phyloP scores from a whole-genome alignment of 2,888 invertebrate species.

The Leistus spinibarbis region DNA sequence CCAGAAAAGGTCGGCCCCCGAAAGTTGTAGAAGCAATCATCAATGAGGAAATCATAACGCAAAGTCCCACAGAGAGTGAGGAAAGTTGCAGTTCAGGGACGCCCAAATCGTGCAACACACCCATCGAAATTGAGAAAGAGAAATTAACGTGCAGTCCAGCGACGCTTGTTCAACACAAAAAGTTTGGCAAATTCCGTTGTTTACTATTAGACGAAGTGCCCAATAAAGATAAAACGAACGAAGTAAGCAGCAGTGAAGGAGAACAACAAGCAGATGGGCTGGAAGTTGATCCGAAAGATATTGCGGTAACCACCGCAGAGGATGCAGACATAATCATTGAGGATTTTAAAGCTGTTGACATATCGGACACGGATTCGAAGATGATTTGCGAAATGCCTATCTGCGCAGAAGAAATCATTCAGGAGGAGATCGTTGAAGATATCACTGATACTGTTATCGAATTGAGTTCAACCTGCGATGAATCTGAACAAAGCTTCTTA shows the following conservation, averaged over 20 bases:
- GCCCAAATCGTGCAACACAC: conserved; percentile 32
- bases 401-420: conserved; percentile 25
- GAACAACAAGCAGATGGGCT: conserved; percentile 51
- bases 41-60: conserved; percentile 19
- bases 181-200: conserved; percentile 64
- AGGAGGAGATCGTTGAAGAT: conserved; percentile 35
- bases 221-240: conserved; percentile 54
- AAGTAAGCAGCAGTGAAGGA: conserved; percentile 55
- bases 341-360: conserved; percentile 29
- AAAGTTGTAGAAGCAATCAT: conserved; percentile 19
- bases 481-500: conserved; percentile 5
- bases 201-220: conserved; percentile 52
- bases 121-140: conserved; percentile 36
- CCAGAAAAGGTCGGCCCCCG: conserved; percentile 38
- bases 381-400: conserved; percentile 36
- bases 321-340: conserved; percentile 34
- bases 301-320: conserved; percentile 27
- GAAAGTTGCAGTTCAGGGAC: conserved; percentile 40
- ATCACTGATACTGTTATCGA: conserved; percentile 23
- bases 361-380: conserved; percentile 18
- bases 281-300: conserved; percentile 21
- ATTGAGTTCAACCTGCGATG: conserved; percentile 24
- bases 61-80: conserved; percentile 40
- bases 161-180: conserved; percentile 55
- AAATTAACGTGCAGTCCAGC: conserved; percentile 25